Percentiles rank a stretch among this genome's conserved stretches.
Evolutionary conservation across 2,797 vertebrate species (phyloP).

Genomic region (Trachurus trachurus): DNA sequence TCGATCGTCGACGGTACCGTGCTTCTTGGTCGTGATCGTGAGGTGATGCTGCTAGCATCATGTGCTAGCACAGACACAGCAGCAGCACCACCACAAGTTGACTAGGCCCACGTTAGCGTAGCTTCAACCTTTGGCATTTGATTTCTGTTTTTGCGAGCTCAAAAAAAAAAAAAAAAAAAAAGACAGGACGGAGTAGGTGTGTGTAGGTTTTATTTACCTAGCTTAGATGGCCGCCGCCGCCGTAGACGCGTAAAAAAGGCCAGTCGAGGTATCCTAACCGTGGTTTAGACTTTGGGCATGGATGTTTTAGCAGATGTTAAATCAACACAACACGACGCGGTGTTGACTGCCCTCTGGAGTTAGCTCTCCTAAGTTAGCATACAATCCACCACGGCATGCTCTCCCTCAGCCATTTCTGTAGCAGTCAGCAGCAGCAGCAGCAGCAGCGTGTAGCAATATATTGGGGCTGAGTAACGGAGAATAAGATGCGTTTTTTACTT

Average conservation of each 20-base stretch:
- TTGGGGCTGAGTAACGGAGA: fast-evolving
- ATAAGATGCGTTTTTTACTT: neutral
- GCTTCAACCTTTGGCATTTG: conserved; percentile 65
- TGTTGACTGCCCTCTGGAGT: conserved; percentile 44
- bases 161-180: neutral
- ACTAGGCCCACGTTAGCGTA: conserved; percentile 77
- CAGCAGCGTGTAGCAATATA: neutral
- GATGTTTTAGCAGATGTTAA: conserved; percentile 4
- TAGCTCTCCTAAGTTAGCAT: conserved; percentile 57
- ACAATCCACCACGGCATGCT: conserved; percentile 56
- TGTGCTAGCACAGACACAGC: conserved; percentile 51
- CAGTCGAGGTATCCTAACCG: fast-evolving
- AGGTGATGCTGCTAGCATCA: conserved; percentile 62
- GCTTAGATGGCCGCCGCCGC: fast-evolving
- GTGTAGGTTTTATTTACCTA: fast-evolving
- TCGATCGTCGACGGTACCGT: conserved; percentile 74
- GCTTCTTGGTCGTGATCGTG: conserved; percentile 58
- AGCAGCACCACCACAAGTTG: conserved; percentile 55
- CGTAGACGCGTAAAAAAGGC: fast-evolving
- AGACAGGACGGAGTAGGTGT: neutral
- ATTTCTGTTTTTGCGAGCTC: neutral
- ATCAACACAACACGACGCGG: conserved; percentile 48
- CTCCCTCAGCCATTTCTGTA: conserved; percentile 21
- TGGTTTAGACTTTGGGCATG: fast-evolving
- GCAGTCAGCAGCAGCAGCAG: neutral